Conservation (phyloP, 92 coral and sea anemone species). For the Zoanthus gigantus region DNA sequence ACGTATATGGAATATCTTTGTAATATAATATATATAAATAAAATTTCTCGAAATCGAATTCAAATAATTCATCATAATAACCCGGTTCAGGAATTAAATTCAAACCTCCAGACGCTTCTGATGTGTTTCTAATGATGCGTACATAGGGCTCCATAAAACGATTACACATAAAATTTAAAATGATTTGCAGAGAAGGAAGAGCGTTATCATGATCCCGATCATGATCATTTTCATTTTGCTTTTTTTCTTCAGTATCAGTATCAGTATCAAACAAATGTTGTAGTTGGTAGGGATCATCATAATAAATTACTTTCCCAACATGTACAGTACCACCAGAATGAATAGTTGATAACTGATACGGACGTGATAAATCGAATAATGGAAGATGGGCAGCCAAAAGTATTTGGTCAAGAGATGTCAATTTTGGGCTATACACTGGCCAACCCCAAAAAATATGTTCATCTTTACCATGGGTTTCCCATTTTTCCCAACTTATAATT, state of each 20-base stretch:
- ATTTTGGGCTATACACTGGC: background rate
- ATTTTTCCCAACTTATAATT: background rate
- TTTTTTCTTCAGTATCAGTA: background rate
- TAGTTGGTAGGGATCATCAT: background rate
- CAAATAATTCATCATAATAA: background rate
- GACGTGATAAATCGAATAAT: background rate
- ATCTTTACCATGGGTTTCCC: background rate
- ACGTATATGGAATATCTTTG: background rate
- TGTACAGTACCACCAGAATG: background rate
- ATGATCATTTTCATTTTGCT: too few species aligned
- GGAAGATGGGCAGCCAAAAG: background rate
- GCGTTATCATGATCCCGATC: background rate
- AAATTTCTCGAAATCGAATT: background rate
- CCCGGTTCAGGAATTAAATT: background rate
- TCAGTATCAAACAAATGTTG: background rate
- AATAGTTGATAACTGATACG: background rate
- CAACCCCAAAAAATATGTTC: background rate
- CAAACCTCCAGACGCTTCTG: background rate
- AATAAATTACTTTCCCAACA: background rate
- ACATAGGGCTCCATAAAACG: conserved; percentile 10
- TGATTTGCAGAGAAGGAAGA: background rate
- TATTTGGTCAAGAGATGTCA: background rate
- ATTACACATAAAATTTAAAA: conserved; percentile 15
- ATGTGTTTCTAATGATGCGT: background rate
- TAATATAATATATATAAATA: too few species aligned